Percentiles rank a stretch among this genome's conserved stretches.
Evolutionary conservation across 2,797 vertebrate species (phyloP).

Genomic region (Aotus griseimembra): DNA sequence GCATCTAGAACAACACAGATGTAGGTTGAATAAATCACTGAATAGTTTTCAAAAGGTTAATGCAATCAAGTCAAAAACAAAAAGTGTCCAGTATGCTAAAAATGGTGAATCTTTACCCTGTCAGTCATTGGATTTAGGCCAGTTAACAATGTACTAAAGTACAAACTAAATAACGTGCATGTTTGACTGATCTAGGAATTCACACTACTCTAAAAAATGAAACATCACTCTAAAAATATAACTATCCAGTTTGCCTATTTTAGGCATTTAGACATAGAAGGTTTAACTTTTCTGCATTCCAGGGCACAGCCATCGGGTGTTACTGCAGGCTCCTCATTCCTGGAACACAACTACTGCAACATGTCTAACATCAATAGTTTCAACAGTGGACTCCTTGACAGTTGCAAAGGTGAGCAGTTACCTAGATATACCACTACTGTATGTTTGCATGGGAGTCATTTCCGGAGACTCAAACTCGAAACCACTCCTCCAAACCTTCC

Average conservation of each 20-base stretch:
- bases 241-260: background rate
- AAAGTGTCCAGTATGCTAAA: background rate
- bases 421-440: background rate
- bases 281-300: background rate
- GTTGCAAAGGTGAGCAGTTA: background rate
- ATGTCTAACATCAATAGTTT: background rate
- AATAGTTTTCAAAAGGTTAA: background rate
- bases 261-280: background rate
- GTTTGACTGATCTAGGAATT: background rate
- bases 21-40: background rate
- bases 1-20: background rate
- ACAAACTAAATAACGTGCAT: background rate
- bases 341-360: background rate
- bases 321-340: background rate
- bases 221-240: background rate
- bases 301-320: rapidly evolving
- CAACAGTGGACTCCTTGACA: background rate
- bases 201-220: background rate
- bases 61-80: slow-evolving; percentile 22
- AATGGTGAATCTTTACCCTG: background rate
- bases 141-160: background rate
- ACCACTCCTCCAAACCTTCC: background rate
- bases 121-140: background rate
- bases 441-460: background rate
- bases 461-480: background rate